phyloP scores from a whole-genome alignment of 1,140 invertebrate genomes.

The Ectropis grisescens region DNA sequence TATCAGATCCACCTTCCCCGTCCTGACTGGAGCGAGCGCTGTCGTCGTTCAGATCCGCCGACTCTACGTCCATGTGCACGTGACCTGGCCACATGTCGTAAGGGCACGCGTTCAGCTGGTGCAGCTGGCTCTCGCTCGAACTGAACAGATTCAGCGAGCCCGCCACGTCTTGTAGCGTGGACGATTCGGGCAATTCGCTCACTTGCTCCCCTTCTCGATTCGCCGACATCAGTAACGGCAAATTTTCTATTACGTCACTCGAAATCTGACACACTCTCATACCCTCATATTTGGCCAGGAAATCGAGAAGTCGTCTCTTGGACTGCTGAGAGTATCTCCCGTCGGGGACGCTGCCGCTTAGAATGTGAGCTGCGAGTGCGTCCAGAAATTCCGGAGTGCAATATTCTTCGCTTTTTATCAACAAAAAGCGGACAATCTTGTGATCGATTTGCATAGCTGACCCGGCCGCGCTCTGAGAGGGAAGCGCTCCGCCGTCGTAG shows the following conservation, averaged over 20 bases:
- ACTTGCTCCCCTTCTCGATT: slow-evolving; percentile 27
- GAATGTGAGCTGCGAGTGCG: slow-evolving; percentile 36
- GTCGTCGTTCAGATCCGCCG: slow-evolving; percentile 28
- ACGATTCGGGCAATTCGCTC: slow-evolving; percentile 38
- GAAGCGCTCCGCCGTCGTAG: slow-evolving; percentile 20
- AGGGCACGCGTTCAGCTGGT: slow-evolving; percentile 43
- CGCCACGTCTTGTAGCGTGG: slow-evolving; percentile 53
- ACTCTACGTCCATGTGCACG: slow-evolving; percentile 47
- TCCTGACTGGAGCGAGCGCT: slow-evolving; percentile 48
- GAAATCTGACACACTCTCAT: slow-evolving; percentile 52
- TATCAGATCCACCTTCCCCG: slow-evolving; percentile 59
- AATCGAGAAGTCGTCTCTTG: slow-evolving; percentile 39
- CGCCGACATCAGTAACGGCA: slow-evolving; percentile 32
- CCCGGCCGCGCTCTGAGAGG: slow-evolving; percentile 22
- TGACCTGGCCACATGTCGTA: slow-evolving; percentile 56
- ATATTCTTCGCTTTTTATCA: slow-evolving; percentile 48
- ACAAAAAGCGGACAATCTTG: slow-evolving; percentile 59
- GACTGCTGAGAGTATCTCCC: slow-evolving; percentile 25
- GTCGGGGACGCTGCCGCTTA: slow-evolving; percentile 22
- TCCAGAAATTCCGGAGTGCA: slow-evolving; percentile 53
- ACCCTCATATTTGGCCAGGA: slow-evolving; percentile 53
- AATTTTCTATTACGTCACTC: slow-evolving; percentile 51
- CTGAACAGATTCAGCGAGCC: slow-evolving; percentile 55
- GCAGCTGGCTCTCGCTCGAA: slow-evolving; percentile 46
- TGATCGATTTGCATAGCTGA: slow-evolving; percentile 41